Base-by-base conservation (phyloP, 2,113 vertebrate genomes). In the Arenaria interpres region DNA sequence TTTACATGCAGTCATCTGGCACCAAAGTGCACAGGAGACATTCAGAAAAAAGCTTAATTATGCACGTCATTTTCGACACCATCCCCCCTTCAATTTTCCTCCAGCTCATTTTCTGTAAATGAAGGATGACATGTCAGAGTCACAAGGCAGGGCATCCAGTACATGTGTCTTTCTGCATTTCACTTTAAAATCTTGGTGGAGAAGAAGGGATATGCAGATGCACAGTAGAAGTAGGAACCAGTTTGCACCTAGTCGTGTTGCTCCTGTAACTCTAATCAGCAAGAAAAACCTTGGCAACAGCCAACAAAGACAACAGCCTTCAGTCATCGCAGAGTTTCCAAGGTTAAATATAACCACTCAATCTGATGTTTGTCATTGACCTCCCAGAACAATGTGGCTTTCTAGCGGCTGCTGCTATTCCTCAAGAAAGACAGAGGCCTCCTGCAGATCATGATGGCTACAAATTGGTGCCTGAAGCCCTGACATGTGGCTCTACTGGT, bases 281-380 rank as follows among this genome's bases (percentile, higher is more conserved):
- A 39, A 68, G 43, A 69, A 93, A 90, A 94, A 28, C 28, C 48
- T 90, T 87, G 73, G 89, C 77, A 95, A 93, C 66, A 69, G 79
- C 88, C 88, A 80, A 30, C 4, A 24, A 84, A 91, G 81, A 81
- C 69, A 94, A 87, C 50, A 73, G 68, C 88, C 87, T 85, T 74
- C 60, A 92, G 85, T 77, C 63, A 51, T 43, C 19, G 13, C 59
- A 62, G 85, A 48, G n/a, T 89, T 95, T 84, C 56, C 83, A 75
- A 76, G 35, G 84, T 90, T 87, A 96, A 97, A 93, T 91, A 48
- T 19, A 90, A 77, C 19, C 5, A 8, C 66, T 87, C n/a, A 30
- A 10, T 57, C 45, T 4, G 4, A 43, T 64, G 68, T 22, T 80
- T 6, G 3, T 37, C 11, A 4, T 28, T 68, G 86, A 68, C 16